phyloP scores from a whole-genome alignment of 1,140 invertebrate species.

The Contarinia nasturtii region DNA sequence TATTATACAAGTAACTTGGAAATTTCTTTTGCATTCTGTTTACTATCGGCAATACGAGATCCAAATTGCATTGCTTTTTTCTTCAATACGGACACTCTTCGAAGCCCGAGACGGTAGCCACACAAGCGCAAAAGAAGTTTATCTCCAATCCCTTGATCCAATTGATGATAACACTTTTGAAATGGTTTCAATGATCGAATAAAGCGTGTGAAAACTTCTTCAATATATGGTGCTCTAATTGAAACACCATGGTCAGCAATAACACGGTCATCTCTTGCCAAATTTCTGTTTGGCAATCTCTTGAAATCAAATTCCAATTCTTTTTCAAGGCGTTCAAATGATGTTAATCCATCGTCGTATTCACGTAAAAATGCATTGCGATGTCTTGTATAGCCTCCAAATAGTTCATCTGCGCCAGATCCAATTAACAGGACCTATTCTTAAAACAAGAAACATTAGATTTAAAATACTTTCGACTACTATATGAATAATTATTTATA shows the following conservation, averaged over 20 bases:
- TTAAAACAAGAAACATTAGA: constrained; percentile 1
- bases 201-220: constrained; percentile 70
- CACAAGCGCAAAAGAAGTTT: constrained; percentile 75
- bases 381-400: constrained; percentile 86
- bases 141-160: constrained; percentile 71
- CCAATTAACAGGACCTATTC: constrained; percentile 66
- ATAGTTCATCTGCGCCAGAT: constrained; percentile 91
- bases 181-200: constrained; percentile 48
- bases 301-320: constrained; percentile 62
- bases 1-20: constrained; percentile 23
- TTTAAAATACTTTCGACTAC: neutral
- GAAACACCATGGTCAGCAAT: constrained; percentile 60
- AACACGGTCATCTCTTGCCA: constrained; percentile 84
- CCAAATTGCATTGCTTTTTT: constrained; percentile 97
- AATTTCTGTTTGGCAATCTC: constrained; percentile 76
- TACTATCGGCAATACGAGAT: constrained; percentile 83
- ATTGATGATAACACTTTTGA: constrained; percentile 47
- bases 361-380: constrained; percentile 44
- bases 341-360: constrained; percentile 12
- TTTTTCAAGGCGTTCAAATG: constrained; percentile 39
- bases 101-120: constrained; percentile 51
- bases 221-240: constrained; percentile 79
- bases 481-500: constrained; percentile 8
- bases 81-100: constrained; percentile 42
- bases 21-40: constrained; percentile 69